These are phyloP conservation scores for Meandrina meandrites DNA, from an alignment of 92 coral and sea anemone genomes.

Conservation along the genomic window DNA sequence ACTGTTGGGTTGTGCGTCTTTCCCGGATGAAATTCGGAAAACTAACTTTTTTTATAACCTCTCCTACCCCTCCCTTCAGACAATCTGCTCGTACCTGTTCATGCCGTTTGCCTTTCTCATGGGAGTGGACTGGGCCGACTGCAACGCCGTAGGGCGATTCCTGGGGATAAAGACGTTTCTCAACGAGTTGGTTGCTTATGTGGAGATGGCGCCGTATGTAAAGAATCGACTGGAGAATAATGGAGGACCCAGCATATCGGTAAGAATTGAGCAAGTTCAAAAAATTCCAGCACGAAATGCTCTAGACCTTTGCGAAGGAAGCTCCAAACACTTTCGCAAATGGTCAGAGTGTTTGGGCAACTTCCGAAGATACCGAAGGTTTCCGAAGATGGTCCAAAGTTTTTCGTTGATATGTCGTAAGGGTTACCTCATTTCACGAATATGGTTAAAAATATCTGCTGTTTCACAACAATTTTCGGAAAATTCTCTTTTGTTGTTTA, in stretches of 20 bases:
- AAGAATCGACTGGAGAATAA: conserved; percentile 48
- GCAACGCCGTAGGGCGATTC: conserved; percentile 81
- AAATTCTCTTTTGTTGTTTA: not conserved
- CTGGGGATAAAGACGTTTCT: conserved; percentile 91
- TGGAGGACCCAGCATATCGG: conserved; percentile 74
- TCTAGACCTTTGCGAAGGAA: too few relatives aligned
- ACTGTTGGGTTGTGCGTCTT: not conserved
- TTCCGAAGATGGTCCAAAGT: not conserved
- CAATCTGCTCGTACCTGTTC: conserved; percentile 85
- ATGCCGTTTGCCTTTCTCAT: conserved; percentile 92
- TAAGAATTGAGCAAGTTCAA: conserved; percentile 24
- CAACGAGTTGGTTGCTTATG: conserved; percentile 88
- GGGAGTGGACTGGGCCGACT: conserved; percentile 96
- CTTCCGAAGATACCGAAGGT: not conserved
- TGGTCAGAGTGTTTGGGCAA: not conserved
- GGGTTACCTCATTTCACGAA: not conserved
- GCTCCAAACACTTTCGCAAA: not conserved
- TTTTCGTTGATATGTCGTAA: not conserved
- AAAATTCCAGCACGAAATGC: not conserved
- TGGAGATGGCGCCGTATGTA: conserved; percentile 65
- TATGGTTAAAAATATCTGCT: too few relatives aligned
- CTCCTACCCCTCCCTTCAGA: conserved; percentile 28
- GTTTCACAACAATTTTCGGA: not conserved
- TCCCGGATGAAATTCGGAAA: too few relatives aligned
- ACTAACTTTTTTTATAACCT: not conserved